Conservation (phyloP, 2,888 invertebrate species). For the Tetheella fluctuosa region DNA sequence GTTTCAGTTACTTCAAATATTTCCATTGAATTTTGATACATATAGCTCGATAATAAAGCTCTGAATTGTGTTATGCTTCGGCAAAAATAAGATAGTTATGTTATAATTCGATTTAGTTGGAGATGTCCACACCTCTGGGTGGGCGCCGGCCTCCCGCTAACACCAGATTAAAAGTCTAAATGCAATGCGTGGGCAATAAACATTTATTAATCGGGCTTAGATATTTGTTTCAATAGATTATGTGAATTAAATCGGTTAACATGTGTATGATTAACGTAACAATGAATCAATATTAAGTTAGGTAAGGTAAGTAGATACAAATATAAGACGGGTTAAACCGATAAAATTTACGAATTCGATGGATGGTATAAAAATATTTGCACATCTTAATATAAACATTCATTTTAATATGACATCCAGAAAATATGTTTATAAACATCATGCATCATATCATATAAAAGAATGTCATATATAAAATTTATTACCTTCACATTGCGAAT, state of each 20-base stretch:
- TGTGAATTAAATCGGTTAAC: conserved; percentile 59
- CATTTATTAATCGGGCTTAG: conserved; percentile 71
- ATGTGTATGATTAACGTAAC: conserved; percentile 42
- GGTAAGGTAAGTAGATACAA: not conserved
- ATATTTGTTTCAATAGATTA: conserved; percentile 68
- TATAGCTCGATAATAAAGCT: conserved; percentile 35
- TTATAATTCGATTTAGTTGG: conserved; percentile 76
- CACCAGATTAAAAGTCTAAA: conserved; percentile 68
- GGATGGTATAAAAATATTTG: not conserved
- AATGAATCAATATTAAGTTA: conserved; percentile 39
- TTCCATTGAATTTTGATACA: conserved; percentile 36
- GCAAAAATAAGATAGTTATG: conserved; percentile 42
- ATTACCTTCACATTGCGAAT: conserved; percentile 37
- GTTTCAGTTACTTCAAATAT: conserved; percentile 21
- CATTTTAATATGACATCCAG: conserved; percentile 17
- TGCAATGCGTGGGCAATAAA: conserved; percentile 69
- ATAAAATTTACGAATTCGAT: not conserved
- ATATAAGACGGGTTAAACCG: not conserved
- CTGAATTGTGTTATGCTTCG: conserved; percentile 17
- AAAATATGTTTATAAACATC: conserved; percentile 3
- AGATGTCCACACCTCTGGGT: conserved; percentile 80
- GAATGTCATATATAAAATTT: conserved; percentile 26
- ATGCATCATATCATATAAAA: conserved; percentile 8
- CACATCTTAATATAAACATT: not conserved
- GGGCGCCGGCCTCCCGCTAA: conserved; percentile 76